These are phyloP conservation scores for Beris morrisii DNA, from an alignment of 2,888 invertebrate species.

Conservation along the genomic window DNA sequence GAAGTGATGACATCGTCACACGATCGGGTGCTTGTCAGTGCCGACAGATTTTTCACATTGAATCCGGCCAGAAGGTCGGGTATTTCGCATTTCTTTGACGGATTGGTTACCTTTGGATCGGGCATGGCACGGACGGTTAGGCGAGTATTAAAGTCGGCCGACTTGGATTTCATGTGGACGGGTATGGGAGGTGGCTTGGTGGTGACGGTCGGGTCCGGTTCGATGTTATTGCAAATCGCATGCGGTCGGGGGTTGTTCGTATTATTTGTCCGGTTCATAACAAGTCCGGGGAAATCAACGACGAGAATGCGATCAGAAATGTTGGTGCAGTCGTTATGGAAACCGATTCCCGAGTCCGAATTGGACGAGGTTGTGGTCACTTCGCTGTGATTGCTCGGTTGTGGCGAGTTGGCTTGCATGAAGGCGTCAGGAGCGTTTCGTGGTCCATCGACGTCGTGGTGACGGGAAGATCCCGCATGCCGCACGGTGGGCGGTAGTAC, in stretches of 20 bases:
- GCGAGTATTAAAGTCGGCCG: slow-evolving; percentile 48
- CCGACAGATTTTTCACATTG: slow-evolving; percentile 51
- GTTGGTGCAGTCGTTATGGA: slow-evolving; percentile 84
- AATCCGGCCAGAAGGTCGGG: slow-evolving; percentile 56
- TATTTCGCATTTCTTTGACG: slow-evolving; percentile 37
- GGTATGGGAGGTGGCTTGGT: not conserved
- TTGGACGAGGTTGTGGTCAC: slow-evolving; percentile 85
- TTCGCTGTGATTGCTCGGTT: slow-evolving; percentile 81
- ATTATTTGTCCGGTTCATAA: slow-evolving; percentile 41
- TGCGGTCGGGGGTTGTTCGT: slow-evolving; percentile 43
- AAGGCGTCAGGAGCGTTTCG: slow-evolving; percentile 40
- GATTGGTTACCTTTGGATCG: slow-evolving; percentile 56
- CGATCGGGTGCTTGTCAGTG: slow-evolving; percentile 56
- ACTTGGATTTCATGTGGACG: slow-evolving; percentile 29
- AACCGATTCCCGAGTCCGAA: slow-evolving; percentile 94
- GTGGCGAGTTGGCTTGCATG: slow-evolving; percentile 71
- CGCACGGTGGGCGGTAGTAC: slow-evolving; percentile 51
- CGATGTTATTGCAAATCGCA: slow-evolving; percentile 50
- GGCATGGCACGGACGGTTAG: slow-evolving; percentile 71
- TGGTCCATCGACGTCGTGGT: slow-evolving; percentile 48
- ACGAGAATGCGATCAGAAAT: slow-evolving; percentile 79
- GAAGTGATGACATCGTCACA: slow-evolving; percentile 62
- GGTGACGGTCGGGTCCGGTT: slow-evolving; percentile 35
- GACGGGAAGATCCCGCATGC: slow-evolving; percentile 38
- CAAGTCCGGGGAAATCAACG: slow-evolving; percentile 67